A percentile compares a stretch with the other conserved stretches of the same genome.
phyloP scores from a whole-genome alignment of 2,797 vertebrate genomes.

The Acanthiza pusilla region DNA sequence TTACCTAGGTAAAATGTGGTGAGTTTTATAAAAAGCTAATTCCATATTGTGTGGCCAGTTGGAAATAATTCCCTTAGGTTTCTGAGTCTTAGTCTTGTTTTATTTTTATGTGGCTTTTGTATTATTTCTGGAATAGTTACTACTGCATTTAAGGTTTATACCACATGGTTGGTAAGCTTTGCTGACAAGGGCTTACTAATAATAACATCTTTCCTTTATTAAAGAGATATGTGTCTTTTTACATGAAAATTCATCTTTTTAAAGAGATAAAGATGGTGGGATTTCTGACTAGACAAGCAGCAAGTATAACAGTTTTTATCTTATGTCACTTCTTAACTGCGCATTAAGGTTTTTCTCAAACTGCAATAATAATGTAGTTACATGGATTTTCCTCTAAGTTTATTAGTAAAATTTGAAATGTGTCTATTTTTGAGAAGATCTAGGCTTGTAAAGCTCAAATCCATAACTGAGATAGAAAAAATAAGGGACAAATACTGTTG shows the following conservation, averaged over 20 bases:
- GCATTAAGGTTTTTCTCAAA: conserved; percentile 5
- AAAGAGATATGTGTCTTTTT: conserved; percentile 32
- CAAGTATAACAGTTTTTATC: conserved; percentile 6
- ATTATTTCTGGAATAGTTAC: conserved; percentile 11
- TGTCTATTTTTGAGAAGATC: background rate
- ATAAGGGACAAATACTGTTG: background rate
- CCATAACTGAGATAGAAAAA: background rate
- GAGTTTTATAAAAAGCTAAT: conserved; percentile 19
- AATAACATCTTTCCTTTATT: conserved; percentile 40
- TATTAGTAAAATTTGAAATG: conserved; percentile 13
- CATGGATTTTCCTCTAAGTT: conserved; percentile 1
- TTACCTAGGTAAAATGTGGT: background rate
- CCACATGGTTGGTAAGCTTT: background rate
- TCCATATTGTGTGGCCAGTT: background rate
- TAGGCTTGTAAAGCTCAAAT: background rate
- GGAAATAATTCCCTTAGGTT: conserved; percentile 34
- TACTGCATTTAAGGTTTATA: conserved; percentile 23
- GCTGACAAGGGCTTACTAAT: conserved; percentile 23
- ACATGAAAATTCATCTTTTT: conserved; percentile 13
- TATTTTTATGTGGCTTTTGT: conserved; percentile 25
- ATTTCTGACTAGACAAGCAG: conserved; percentile 39
- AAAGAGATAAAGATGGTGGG: conserved; percentile 22
- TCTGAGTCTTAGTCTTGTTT: background rate
- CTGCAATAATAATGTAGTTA: background rate
- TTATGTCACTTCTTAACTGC: background rate